Evolutionary conservation across 2,888 invertebrate genomes (phyloP).

Genomic region (Vesta saturnalis): DNA sequence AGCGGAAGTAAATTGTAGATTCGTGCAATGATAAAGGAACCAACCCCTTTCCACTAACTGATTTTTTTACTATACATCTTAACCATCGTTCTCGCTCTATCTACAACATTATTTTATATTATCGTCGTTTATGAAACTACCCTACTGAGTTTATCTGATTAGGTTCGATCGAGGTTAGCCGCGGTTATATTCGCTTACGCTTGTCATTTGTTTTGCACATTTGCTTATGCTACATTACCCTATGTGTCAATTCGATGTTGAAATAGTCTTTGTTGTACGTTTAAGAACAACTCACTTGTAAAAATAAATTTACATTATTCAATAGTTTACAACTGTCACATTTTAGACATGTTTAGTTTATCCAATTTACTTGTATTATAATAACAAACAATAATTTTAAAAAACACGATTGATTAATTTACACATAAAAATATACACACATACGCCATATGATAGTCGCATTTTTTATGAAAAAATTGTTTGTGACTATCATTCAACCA

Average conservation of each 20-base stretch:
- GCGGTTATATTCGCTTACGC: constrained; percentile 52
- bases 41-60: constrained; percentile 40
- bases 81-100: constrained; percentile 29
- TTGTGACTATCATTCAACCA: too few species aligned
- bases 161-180: constrained; percentile 51
- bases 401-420: too few species aligned
- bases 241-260: constrained; percentile 49
- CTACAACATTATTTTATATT: constrained; percentile 25
- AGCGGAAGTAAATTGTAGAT: constrained; percentile 49
- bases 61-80: constrained; percentile 37
- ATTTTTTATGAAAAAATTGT: too few species aligned
- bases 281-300: constrained; percentile 21
- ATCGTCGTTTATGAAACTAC: constrained; percentile 40
- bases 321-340: neutral
- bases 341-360: too few species aligned
- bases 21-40: constrained; percentile 49
- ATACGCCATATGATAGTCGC: too few species aligned
- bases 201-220: constrained; percentile 54
- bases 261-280: constrained; percentile 47
- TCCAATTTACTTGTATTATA: too few species aligned
- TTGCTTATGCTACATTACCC: constrained; percentile 54
- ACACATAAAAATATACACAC: too few species aligned
- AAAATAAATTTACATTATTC: constrained; percentile 1
- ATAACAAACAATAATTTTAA: too few species aligned
- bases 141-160: constrained; percentile 53